phyloP scores from a whole-genome alignment of 2,888 invertebrate genomes.

The Drosophila limbata region DNA sequence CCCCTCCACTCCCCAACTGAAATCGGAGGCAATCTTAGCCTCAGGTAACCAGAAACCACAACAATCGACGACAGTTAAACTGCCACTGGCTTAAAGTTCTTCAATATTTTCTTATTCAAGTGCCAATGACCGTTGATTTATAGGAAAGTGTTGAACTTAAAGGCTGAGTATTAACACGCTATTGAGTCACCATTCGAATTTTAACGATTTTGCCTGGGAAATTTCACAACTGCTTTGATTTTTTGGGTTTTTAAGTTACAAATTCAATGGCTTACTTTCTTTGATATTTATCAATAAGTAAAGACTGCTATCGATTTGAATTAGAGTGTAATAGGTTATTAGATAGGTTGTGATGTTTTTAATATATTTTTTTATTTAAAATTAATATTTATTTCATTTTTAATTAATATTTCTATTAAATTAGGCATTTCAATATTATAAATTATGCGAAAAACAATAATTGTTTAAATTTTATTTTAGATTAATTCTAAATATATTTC shows the following conservation, averaged over 20 bases:
- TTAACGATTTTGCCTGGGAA: conserved; percentile 10
- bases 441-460: too few relatives aligned
- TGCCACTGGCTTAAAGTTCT: conserved; percentile 37
- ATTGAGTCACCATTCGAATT: conserved; percentile 20
- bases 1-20: neutral
- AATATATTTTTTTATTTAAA: neutral
- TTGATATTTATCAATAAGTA: conserved; percentile 25
- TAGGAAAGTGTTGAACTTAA: neutral
- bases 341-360: too few relatives aligned
- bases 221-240: conserved; percentile 25
- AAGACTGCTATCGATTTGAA: conserved; percentile 38
- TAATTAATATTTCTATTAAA: too few relatives aligned
- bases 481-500: neutral
- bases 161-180: neutral
- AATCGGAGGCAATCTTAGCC: neutral
- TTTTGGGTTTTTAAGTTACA: too few relatives aligned
- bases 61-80: conserved; percentile 31
- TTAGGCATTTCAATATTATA: too few relatives aligned
- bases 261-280: too few relatives aligned
- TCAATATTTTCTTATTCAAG: conserved; percentile 13
- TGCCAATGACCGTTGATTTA: conserved; percentile 52
- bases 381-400: too few relatives aligned
- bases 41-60: conserved; percentile 46
- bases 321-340: neutral
- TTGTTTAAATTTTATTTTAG: neutral